Evolutionary conservation across 2,113 vertebrate genomes (phyloP).

Genomic region (Cottus gobio): DNA sequence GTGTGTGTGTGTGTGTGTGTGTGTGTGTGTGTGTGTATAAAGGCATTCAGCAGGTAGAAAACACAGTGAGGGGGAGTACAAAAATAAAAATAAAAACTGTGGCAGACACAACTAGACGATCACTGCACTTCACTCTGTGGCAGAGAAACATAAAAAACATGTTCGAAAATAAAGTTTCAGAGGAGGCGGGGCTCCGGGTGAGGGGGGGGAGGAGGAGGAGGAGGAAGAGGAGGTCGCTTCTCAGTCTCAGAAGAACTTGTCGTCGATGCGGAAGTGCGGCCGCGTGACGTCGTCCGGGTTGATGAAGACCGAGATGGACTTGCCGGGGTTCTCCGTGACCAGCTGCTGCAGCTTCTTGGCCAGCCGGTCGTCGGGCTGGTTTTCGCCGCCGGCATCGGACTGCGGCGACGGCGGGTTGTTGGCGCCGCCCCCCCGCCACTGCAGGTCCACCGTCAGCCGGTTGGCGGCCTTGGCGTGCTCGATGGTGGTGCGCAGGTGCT

Average conservation of each 20-base stretch:
- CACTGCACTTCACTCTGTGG: conserved; percentile 66
- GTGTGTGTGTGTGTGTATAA: too few species aligned
- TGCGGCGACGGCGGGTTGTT: conserved; percentile 88
- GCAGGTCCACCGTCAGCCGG: conserved; percentile 90
- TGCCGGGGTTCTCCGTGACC: conserved; percentile 97
- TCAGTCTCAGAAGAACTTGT: conserved; percentile 95
- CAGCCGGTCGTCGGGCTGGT: conserved; percentile 92
- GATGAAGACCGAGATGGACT: conserved; percentile 98
- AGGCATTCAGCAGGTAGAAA: conserved; percentile 64
- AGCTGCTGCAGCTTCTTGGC: conserved; percentile 99
- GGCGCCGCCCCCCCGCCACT: conserved; percentile 85
- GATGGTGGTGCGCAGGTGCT: conserved; percentile 94
- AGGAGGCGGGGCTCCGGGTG: conserved; percentile 38
- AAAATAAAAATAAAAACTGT: conserved; percentile 70
- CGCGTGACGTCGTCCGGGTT: conserved; percentile 97
- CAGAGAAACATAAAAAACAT: conserved; percentile 51
- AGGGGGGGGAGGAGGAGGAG: conserved; percentile 24
- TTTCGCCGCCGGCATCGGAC: conserved; percentile 86
- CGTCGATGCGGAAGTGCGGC: conserved; percentile 98
- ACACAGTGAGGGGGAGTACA: conserved; percentile 62
- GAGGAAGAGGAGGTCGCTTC: conserved; percentile 58
- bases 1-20: too few species aligned
- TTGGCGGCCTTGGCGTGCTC: conserved; percentile 95
- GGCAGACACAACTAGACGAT: conserved; percentile 64
- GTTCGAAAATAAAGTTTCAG: conserved; percentile 44